Evolutionary conservation across 2,888 invertebrate genomes (phyloP), one percentile per base, ranked within the genome.

Genomic region (Chloromyia formosa): DNA sequence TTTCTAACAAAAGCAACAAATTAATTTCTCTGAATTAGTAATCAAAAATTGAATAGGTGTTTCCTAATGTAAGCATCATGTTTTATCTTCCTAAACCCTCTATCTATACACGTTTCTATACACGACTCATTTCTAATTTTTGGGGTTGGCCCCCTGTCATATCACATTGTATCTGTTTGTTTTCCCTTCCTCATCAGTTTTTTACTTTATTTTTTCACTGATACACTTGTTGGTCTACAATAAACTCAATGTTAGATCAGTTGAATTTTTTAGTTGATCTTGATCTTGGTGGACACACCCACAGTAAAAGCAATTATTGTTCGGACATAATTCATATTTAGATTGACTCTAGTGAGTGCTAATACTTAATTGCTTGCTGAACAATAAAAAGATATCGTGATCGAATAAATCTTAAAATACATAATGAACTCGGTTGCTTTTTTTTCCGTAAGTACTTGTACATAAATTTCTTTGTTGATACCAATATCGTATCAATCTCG

Each of bases 341-440:
- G 49, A 49, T n/a, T 12, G 49, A 3, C 14, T n/a, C 12, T 12
- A n/a, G 49, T 49, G 5, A 49, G 49, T 49, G 49, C 12, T 49
- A 49, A 49, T 49, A n/a, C 49, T 42, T 42, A 42, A 42, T 42
- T 42, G 42, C 42, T 42, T n/a, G n/a, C n/a, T n/a, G n/a, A 49
- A 49, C 12, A 49, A n/a, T 12, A 12, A 49, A 49, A 49, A 49
- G 27, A 35, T 35, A 35, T n/a, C 49, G 42, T 42, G 49, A 49
- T 49, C 49, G 49, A 49, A 49, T 49, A 49, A 49, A 49, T 49
- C 49, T 49, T 49, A 12, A 49, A 49, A n/a, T 49, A n/a, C 49
- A 49, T 3, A 49, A 12, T 35, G 7, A 35, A 35, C 27, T 35
- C 27, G 7, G 27, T 35, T 35, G 27, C n/a, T n/a, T n/a, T n/a